These are phyloP conservation scores for Teleiodes luculella DNA, from an alignment of 2,888 invertebrate species.

Conservation along the genomic window DNA sequence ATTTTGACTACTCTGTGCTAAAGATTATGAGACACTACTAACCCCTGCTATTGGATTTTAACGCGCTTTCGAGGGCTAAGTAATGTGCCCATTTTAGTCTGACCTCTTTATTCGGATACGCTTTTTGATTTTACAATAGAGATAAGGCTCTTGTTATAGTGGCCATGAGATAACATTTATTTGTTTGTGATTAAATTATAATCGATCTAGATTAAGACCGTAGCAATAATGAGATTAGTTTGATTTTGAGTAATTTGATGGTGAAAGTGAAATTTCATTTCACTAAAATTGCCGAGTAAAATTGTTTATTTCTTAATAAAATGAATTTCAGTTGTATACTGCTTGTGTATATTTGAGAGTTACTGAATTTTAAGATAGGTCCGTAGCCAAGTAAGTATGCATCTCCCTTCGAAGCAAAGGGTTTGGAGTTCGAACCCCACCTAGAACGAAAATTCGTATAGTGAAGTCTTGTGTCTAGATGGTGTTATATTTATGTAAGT, in stretches of 20 bases:
- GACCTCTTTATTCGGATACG: conserved; percentile 26
- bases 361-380: too few species aligned
- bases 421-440: too few species aligned
- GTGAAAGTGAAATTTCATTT: conserved; percentile 6
- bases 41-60: conserved; percentile 59
- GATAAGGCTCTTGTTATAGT: conserved; percentile 26
- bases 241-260: conserved; percentile 43
- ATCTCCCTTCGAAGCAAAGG: too few species aligned
- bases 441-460: too few species aligned
- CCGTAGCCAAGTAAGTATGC: too few species aligned
- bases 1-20: conserved; percentile 4
- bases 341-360: too few species aligned
- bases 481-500: too few species aligned
- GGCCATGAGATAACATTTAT: conserved; percentile 54
- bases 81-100: conserved; percentile 44
- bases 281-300: too few species aligned
- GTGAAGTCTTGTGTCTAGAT: too few species aligned
- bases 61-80: conserved; percentile 68
- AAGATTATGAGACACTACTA: conserved; percentile 8
- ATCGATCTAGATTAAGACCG: conserved; percentile 63
- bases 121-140: conserved; percentile 23
- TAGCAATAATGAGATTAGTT: conserved; percentile 33
- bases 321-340: too few species aligned
- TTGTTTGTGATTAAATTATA: conserved; percentile 67
- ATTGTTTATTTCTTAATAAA: too few species aligned